A percentile compares a stretch with the other conserved stretches of the same genome.
These are phyloP conservation scores for Ernsta delagoae DNA, from an alignment of 2,888 invertebrate species.

Conservation along the genomic window DNA sequence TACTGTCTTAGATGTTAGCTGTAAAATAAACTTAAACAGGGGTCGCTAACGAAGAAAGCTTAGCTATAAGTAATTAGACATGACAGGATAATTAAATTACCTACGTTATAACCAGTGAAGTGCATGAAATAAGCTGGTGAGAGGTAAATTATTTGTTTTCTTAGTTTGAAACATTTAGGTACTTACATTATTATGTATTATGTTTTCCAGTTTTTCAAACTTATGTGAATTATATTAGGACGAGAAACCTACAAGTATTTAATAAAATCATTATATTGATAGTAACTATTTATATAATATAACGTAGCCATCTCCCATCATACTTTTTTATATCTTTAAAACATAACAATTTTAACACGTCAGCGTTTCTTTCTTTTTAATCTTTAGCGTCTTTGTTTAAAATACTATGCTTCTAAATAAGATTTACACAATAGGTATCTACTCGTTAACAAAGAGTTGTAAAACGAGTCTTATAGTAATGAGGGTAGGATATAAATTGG, in stretches of 20 bases:
- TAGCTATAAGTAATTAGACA: background rate
- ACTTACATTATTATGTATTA: too few relatives aligned
- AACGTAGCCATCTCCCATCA: too few relatives aligned
- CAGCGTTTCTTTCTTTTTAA: constrained; percentile 11
- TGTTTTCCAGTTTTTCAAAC: too few relatives aligned
- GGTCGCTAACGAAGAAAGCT: constrained; percentile 2
- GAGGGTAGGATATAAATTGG: background rate
- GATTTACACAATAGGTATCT: constrained; percentile 22
- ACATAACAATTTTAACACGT: background rate
- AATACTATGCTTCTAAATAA: constrained; percentile 27
- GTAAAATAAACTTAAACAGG: constrained; percentile 4
- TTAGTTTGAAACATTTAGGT: too few relatives aligned
- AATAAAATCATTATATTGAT: too few relatives aligned
- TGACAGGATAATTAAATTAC: background rate
- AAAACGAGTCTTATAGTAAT: background rate
- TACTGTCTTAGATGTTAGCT: background rate
- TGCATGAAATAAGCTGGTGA: background rate
- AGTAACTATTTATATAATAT: too few relatives aligned
- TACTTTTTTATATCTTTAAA: too few relatives aligned
- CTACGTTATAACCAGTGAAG: background rate
- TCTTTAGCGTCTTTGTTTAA: constrained; percentile 16
- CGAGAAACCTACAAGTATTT: too few relatives aligned
- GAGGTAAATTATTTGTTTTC: too few relatives aligned
- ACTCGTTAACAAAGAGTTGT: background rate
- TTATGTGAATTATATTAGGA: too few relatives aligned